Evolutionary conservation across 64 coral and sea anemone species (phyloP).

Genomic region (Anthopleura sola): DNA sequence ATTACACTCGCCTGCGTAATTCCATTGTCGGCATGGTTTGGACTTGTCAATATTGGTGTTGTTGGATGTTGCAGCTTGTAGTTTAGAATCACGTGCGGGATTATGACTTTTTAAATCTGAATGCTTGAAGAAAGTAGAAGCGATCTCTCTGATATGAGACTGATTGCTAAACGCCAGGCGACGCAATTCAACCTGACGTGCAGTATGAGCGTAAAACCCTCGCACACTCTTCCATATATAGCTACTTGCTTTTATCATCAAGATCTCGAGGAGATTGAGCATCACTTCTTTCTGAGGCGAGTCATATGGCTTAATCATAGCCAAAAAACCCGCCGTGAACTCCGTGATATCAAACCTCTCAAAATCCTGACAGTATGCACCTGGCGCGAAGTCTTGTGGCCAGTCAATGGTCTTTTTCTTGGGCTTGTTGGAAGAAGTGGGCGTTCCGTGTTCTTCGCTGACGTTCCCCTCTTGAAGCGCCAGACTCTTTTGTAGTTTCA

Average conservation of each 20-base stretch:
- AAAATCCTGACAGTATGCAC: not conserved
- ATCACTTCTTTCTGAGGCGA: not conserved
- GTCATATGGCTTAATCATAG: constrained; percentile 20
- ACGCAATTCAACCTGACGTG: constrained; percentile 20
- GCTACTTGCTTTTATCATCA: constrained; percentile 13
- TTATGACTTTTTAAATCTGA: too few species aligned
- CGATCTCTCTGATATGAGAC: not conserved
- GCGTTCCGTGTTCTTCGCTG: too few species aligned
- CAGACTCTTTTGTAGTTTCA: not conserved
- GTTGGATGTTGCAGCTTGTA: too few species aligned
- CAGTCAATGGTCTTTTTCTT: constrained; percentile 4
- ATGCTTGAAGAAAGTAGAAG: not conserved
- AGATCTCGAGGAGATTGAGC: constrained; percentile 16
- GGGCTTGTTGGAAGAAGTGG: not conserved
- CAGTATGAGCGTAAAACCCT: not conserved
- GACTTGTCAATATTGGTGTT: too few species aligned
- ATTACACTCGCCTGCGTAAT: constrained; percentile 15
- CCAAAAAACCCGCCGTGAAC: constrained; percentile 5
- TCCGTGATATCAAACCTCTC: constrained; percentile 18
- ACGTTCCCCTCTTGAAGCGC: too few species aligned
- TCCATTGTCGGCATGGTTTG: not conserved
- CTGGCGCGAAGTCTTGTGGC: constrained; percentile 27
- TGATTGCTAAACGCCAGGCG: constrained; percentile 6
- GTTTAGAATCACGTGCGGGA: too few species aligned
- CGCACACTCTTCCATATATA: constrained; percentile 16